phyloP scores from a whole-genome alignment of 2,888 invertebrate species.

The Dastarcus helophoroides region DNA sequence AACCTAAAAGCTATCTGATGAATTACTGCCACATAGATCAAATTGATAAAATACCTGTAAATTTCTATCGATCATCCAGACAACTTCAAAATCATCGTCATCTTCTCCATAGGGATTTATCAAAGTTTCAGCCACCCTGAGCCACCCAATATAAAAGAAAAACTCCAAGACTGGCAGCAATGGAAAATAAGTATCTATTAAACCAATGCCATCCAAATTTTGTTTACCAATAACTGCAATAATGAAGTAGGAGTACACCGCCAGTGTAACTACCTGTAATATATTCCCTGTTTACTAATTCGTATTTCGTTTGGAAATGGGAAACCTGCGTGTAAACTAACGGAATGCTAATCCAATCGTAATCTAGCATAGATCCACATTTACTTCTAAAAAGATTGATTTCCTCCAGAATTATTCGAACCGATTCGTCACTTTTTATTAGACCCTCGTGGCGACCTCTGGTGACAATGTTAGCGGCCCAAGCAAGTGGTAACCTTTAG shows the following conservation, averaged over 20 bases:
- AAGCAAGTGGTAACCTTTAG: conserved; percentile 67
- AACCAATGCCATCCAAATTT: conserved; percentile 50
- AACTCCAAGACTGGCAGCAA: conserved; percentile 80
- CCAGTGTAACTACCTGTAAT: conserved; percentile 63
- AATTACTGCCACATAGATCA: background rate
- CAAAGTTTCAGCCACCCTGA: conserved; percentile 79
- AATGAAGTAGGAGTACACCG: conserved; percentile 82
- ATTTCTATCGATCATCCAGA: conserved; percentile 85
- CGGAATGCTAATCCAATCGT: conserved; percentile 68
- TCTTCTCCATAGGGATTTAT: conserved; percentile 88
- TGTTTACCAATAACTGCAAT: conserved; percentile 82
- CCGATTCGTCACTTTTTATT: conserved; percentile 77
- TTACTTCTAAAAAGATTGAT: conserved; percentile 68
- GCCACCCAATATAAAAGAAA: conserved; percentile 80
- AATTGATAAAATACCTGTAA: conserved; percentile 62
- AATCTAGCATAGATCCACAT: conserved; percentile 61
- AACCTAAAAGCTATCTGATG: conserved; percentile 43
- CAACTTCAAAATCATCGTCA: conserved; percentile 83
- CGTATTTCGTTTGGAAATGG: background rate
- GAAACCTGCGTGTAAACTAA: conserved; percentile 71
- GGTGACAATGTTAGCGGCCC: conserved; percentile 80
- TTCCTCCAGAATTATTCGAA: conserved; percentile 77
- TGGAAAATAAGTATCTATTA: conserved; percentile 76
- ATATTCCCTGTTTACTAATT: conserved; percentile 3
- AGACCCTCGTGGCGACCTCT: conserved; percentile 75